Percentiles rank a stretch among this genome's conserved stretches.
Conservation (phyloP, 2,888 invertebrate species). For the Caenorhabditis wallacei region DNA sequence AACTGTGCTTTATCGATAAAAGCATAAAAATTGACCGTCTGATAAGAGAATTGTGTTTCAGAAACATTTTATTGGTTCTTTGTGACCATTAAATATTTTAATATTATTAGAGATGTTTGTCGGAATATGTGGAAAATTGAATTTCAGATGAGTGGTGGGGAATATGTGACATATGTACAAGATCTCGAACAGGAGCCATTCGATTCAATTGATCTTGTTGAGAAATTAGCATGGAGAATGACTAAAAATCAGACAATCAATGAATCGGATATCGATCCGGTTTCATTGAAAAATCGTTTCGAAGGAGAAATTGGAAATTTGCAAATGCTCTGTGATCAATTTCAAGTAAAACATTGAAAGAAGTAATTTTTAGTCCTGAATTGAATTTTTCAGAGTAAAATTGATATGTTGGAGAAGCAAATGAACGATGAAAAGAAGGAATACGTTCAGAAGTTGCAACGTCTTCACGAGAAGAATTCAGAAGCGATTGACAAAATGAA, state of each 20-base stretch:
- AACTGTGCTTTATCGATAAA: slow-evolving; percentile 29
- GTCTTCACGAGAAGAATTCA: slow-evolving; percentile 79
- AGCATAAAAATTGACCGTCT: slow-evolving; percentile 25
- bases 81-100: slow-evolving; percentile 23
- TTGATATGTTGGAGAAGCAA: slow-evolving; percentile 79
- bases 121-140: neutral
- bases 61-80: slow-evolving; percentile 27
- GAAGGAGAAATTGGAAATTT: slow-evolving; percentile 83
- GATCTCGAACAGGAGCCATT: slow-evolving; percentile 91
- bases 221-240: slow-evolving; percentile 95
- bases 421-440: slow-evolving; percentile 81
- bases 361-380: neutral
- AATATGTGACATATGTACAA: slow-evolving; percentile 81
- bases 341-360: slow-evolving; percentile 69
- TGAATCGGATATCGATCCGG: slow-evolving; percentile 68
- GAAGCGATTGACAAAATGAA: slow-evolving; percentile 81
- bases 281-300: slow-evolving; percentile 78
- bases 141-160: slow-evolving; percentile 66
- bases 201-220: slow-evolving; percentile 97
- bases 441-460: slow-evolving; percentile 78
- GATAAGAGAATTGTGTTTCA: slow-evolving; percentile 6
- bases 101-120: neutral
- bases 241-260: slow-evolving; percentile 86
- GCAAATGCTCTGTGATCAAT: slow-evolving; percentile 82
- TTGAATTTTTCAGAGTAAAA: slow-evolving; percentile 75